These are phyloP conservation scores for Heliothis virescens DNA, from an alignment of 1,140 invertebrate species.

Conservation along the genomic window DNA sequence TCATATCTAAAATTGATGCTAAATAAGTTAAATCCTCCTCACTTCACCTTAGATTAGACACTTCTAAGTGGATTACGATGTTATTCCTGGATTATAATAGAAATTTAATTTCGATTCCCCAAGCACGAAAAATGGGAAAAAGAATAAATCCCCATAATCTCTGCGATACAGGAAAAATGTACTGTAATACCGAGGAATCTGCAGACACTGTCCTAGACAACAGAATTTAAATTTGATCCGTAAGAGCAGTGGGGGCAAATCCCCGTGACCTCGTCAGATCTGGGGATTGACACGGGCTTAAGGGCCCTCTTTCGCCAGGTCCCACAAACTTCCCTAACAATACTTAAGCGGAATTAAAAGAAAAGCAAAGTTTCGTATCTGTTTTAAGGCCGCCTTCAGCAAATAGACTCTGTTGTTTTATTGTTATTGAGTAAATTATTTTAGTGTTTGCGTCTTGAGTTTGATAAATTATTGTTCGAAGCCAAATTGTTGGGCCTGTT, in stretches of 20 bases:
- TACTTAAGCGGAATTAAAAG: constrained; percentile 59
- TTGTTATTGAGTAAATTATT: constrained; percentile 48
- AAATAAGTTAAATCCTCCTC: background rate
- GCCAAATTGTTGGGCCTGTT: background rate
- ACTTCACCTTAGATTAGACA: background rate
- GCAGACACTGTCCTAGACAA: constrained; percentile 22
- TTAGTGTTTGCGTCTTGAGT: constrained; percentile 33
- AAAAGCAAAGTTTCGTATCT: constrained; percentile 56
- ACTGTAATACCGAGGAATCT: constrained; percentile 29
- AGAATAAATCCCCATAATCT: constrained; percentile 22
- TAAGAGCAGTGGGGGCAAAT: constrained; percentile 9
- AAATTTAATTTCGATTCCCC: constrained; percentile 27
- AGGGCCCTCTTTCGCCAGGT: constrained; percentile 32
- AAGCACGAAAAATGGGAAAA: background rate
- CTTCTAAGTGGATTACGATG: constrained; percentile 13
- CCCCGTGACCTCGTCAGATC: constrained; percentile 35
- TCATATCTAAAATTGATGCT: too few species aligned
- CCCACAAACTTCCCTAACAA: constrained; percentile 53
- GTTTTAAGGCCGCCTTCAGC: constrained; percentile 36
- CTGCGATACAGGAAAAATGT: constrained; percentile 26
- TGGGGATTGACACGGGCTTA: constrained; percentile 54
- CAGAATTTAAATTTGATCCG: constrained; percentile 43
- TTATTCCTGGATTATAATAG: background rate
- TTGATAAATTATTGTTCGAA: constrained; percentile 26
- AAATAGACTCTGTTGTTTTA: constrained; percentile 50